These are phyloP conservation scores for Stratiolaelaps scimitus DNA, from an alignment of 1,140 invertebrate species.

Conservation along the genomic window DNA sequence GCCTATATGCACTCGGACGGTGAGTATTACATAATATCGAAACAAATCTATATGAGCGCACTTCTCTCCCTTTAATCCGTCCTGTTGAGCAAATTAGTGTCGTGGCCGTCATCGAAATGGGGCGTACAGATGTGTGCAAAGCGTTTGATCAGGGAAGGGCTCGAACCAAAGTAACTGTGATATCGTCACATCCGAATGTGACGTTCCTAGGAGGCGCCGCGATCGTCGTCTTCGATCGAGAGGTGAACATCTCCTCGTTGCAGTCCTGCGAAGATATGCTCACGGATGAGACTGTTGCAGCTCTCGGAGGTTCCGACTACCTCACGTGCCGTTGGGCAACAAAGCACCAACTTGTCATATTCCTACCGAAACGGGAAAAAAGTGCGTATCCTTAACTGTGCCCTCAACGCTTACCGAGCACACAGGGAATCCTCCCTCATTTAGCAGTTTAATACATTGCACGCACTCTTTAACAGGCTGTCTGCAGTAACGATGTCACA, in stretches of 20 bases:
- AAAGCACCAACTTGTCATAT: slow-evolving; percentile 16
- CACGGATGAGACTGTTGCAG: neutral
- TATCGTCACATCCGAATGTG: too few species aligned
- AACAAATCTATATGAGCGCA: neutral
- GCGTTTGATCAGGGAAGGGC: too few species aligned
- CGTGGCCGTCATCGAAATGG: too few species aligned
- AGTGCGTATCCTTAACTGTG: neutral
- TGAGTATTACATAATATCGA: neutral
- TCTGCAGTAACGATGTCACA: too few species aligned
- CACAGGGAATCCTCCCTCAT: too few species aligned
- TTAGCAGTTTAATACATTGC: too few species aligned
- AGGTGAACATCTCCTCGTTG: slow-evolving; percentile 7
- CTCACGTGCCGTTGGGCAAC: slow-evolving; percentile 17
- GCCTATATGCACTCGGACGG: slow-evolving; percentile 24
- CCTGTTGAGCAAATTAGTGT: too few species aligned
- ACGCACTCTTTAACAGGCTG: too few species aligned
- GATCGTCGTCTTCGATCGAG: slow-evolving; percentile 18
- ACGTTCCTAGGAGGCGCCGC: neutral
- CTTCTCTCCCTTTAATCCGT: too few species aligned
- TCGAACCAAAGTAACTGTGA: too few species aligned
- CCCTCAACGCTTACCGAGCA: too few species aligned
- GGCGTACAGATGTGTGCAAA: too few species aligned
- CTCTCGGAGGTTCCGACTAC: slow-evolving; percentile 10
- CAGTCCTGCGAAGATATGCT: neutral
- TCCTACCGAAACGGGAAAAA: slow-evolving; percentile 21